Conservation (phyloP, 2,113 vertebrate genomes). For the Anhinga rufa region DNA sequence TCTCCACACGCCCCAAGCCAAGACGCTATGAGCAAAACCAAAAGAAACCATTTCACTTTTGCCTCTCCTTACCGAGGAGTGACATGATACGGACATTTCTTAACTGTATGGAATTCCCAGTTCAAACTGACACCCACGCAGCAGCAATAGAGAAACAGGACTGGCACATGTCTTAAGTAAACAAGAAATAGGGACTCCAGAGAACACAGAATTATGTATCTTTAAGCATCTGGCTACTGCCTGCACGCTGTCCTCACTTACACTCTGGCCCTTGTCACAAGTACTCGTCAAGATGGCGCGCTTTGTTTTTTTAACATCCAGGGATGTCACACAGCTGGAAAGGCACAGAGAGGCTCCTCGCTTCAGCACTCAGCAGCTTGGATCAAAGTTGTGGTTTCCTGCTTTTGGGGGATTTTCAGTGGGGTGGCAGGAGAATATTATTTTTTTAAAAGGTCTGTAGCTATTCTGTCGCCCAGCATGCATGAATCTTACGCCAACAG, state of each 20-base stretch:
- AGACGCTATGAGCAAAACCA: not conserved
- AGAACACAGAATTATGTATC: not conserved
- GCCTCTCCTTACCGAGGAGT: not conserved
- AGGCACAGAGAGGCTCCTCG: not conserved
- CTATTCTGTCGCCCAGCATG: too few relatives aligned
- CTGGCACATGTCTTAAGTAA: accelerated
- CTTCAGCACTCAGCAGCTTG: not conserved
- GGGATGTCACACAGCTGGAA: not conserved
- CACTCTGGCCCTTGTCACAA: not conserved
- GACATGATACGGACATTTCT: accelerated
- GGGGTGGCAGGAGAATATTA: too few relatives aligned
- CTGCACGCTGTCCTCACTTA: not conserved
- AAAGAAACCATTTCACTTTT: not conserved
- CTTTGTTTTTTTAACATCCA: not conserved
- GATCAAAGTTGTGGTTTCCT: not conserved
- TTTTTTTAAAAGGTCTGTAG: not conserved
- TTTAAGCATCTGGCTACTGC: not conserved
- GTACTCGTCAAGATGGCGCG: accelerated
- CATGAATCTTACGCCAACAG: not conserved
- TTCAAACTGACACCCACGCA: not conserved
- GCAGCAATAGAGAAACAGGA: not conserved
- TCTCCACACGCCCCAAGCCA: not conserved
- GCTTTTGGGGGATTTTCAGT: not conserved
- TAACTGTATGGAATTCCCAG: accelerated
- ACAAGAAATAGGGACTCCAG: not conserved